Evolutionary conservation across 2,113 vertebrate species (phyloP).

Genomic region (Phalacrocorax pelagicus): DNA sequence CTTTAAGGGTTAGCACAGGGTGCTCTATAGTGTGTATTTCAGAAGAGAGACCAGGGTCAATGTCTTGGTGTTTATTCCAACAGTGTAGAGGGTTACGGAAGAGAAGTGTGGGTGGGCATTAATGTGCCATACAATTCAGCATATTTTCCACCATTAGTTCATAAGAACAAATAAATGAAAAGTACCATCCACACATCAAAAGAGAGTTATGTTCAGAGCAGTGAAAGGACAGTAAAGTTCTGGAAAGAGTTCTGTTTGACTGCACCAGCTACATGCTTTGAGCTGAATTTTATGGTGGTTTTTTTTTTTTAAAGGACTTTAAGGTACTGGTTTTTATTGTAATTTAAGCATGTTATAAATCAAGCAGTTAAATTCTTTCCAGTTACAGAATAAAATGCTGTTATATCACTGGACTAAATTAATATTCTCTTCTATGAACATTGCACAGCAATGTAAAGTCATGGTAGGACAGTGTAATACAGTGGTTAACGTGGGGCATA

Average conservation of each 20-base stretch:
- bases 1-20: not conserved
- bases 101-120: not conserved
- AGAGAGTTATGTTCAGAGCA: not conserved
- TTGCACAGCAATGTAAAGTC: not conserved
- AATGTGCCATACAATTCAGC: not conserved
- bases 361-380: not conserved
- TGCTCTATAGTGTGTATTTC: not conserved
- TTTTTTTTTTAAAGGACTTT: not conserved
- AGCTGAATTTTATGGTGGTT: not conserved
- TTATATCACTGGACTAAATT: not conserved
- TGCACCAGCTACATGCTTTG: not conserved
- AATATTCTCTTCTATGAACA: not conserved
- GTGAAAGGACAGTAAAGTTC: not conserved
- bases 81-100: accelerated
- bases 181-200: not conserved
- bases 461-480: not conserved
- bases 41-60: not conserved
- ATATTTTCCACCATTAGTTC: not conserved
- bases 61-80: not conserved
- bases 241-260: not conserved
- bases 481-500: not conserved
- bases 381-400: not conserved
- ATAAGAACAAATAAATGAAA: not conserved
- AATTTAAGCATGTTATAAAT: not conserved
- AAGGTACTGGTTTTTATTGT: not conserved